Percentiles rank a stretch among this genome's conserved stretches.
Evolutionary conservation across 37 sponge, comb jelly and placozoan species (phyloP).

Genomic region (Ianthella basta): DNA sequence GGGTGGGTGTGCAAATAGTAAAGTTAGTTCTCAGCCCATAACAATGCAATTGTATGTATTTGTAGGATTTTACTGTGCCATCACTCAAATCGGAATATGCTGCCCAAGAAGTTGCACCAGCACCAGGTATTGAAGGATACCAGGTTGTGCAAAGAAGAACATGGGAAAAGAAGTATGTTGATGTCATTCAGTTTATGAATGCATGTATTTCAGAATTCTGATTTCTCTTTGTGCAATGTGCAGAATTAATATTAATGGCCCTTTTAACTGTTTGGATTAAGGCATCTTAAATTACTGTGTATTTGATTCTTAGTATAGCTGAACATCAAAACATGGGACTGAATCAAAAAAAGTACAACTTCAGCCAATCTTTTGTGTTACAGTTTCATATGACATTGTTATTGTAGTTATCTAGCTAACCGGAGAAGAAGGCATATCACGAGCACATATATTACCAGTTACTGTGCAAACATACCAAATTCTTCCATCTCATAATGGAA

Average conservation of each 20-base stretch:
- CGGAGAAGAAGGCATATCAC: no score
- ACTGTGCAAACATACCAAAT: no score
- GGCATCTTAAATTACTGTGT: neutral
- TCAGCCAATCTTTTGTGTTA: no score
- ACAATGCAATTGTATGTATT: neutral
- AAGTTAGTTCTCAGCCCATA: neutral
- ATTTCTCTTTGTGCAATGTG: neutral
- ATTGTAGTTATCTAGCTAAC: no score
- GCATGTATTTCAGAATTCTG: neutral
- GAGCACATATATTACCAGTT: no score
- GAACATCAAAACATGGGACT: no score
- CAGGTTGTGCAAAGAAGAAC: conserved; percentile 49
- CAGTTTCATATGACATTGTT: no score
- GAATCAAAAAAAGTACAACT: no score
- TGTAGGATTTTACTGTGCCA: conserved; percentile 85
- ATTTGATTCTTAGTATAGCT: neutral
- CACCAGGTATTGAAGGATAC: conserved; percentile 33
- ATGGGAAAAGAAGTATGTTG: conserved; percentile 70
- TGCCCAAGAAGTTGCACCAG: neutral
- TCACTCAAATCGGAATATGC: conserved; percentile 63
- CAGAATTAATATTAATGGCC: no score
- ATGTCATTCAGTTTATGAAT: neutral
- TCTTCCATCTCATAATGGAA: no score
- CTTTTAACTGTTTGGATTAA: no score
- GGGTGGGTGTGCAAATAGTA: neutral